Evolutionary conservation across 2,888 invertebrate genomes (phyloP).

Genomic region (Spisula subtruncata): DNA sequence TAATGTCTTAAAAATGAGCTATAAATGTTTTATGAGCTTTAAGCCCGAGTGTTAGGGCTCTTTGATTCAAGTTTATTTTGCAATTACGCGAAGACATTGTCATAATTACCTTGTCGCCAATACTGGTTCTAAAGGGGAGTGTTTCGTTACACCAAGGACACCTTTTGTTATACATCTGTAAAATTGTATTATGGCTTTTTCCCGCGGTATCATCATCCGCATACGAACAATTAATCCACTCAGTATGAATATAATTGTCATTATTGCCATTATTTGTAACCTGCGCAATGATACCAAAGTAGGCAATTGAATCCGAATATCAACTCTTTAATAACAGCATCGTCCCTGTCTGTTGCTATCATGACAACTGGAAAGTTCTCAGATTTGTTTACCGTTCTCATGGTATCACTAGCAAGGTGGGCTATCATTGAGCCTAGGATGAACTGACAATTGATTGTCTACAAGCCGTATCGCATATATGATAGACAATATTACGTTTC

Average conservation of each 20-base stretch:
- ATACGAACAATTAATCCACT: not conserved
- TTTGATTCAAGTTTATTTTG: not conserved
- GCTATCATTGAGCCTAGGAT: not conserved
- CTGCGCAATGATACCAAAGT: not conserved
- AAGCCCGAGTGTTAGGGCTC: not conserved
- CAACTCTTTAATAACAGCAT: slow-evolving; percentile 34
- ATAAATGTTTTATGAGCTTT: not conserved
- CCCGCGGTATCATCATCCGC: slow-evolving; percentile 17
- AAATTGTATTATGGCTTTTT: slow-evolving; percentile 15
- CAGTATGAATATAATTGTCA: slow-evolving; percentile 31
- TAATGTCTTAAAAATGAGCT: not conserved
- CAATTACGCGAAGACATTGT: too few species aligned
- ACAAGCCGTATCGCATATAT: not conserved
- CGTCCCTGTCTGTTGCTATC: slow-evolving; percentile 12
- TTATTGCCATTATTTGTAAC: slow-evolving; percentile 13
- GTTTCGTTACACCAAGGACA: not conserved
- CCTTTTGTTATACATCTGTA: too few species aligned
- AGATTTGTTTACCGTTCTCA: slow-evolving; percentile 25
- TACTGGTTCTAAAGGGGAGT: too few species aligned
- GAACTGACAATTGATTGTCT: slow-evolving; percentile 22
- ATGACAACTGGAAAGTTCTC: slow-evolving; percentile 36
- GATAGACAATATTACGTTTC: not conserved
- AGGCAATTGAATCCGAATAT: slow-evolving; percentile 37
- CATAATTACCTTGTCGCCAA: too few species aligned
- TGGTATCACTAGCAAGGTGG: not conserved